Evolutionary conservation across 2,888 invertebrate species (phyloP).

Genomic region (Trichopoda pennipes): DNA sequence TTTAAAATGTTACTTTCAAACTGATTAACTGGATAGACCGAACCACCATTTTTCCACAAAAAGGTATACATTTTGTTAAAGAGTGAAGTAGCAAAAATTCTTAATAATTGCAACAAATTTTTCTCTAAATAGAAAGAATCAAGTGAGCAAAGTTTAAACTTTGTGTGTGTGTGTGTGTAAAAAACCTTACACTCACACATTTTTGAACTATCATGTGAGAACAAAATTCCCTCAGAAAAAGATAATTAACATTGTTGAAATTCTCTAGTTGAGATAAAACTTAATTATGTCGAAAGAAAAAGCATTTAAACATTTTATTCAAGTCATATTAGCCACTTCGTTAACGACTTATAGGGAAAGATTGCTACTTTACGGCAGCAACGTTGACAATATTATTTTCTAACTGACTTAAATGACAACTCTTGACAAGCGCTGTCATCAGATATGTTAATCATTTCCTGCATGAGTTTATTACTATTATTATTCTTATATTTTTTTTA

Average conservation of each 20-base stretch:
- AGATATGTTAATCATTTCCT: conserved; percentile 51
- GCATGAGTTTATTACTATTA: conserved; percentile 3
- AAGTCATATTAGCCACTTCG: background rate
- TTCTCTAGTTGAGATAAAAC: conserved; percentile 34
- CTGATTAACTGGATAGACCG: too few species aligned
- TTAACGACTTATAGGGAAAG: background rate
- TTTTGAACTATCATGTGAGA: conserved; percentile 48
- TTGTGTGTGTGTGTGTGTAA: conserved; percentile 15
- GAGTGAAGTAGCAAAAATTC: conserved; percentile 7
- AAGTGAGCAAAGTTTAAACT: conserved; percentile 38
- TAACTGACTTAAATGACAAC: conserved; percentile 24
- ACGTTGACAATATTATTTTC: conserved; percentile 30
- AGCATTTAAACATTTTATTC: background rate
- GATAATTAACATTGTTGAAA: conserved; percentile 55
- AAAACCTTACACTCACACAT: conserved; percentile 4
- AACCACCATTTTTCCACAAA: background rate
- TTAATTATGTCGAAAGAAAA: conserved; percentile 23
- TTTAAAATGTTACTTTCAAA: too few species aligned
- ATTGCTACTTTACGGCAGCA: background rate
- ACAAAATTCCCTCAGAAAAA: conserved; percentile 27
- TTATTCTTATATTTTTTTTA: background rate
- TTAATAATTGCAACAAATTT: conserved; percentile 44
- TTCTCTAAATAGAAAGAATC: conserved; percentile 28
- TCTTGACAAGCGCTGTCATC: conserved; percentile 47
- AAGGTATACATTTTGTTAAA: conserved; percentile 5